Conservation (phyloP, 2,888 invertebrate species). For the Sicus ferrugineus region DNA sequence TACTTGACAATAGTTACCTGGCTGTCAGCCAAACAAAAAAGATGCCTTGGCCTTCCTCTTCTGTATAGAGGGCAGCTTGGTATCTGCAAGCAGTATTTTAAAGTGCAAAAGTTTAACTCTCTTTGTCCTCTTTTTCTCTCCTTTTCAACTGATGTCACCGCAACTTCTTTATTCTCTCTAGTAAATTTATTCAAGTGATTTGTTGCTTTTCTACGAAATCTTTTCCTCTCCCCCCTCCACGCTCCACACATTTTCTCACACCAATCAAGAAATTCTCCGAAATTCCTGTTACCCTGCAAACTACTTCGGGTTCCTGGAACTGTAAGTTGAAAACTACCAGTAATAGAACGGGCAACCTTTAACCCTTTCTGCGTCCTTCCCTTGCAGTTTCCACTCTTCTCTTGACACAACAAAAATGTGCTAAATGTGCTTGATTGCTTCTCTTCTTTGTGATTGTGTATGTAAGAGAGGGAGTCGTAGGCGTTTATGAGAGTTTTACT, state of each 20-base stretch:
- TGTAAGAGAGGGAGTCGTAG: neutral
- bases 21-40: neutral
- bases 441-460: neutral
- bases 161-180: neutral
- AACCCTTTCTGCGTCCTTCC: neutral
- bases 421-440: neutral
- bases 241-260: no score
- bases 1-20: neutral
- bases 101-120: slow-evolving; percentile 9
- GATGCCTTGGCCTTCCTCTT: slow-evolving; percentile 20
- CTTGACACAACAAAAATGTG: no score
- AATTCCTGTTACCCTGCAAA: no score
- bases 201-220: neutral
- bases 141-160: neutral
- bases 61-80: neutral
- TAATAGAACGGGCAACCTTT: no score
- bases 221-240: neutral
- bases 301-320: no score
- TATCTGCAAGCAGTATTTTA: neutral
- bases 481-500: neutral
- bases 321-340: no score
- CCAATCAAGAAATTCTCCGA: no score
- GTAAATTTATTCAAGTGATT: neutral
- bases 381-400: neutral
- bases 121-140: slow-evolving; percentile 5